Evolutionary conservation across 2,113 vertebrate species (phyloP), one percentile per base, ranked within the genome.

Genomic region (Dipodomys ordii): DNA sequence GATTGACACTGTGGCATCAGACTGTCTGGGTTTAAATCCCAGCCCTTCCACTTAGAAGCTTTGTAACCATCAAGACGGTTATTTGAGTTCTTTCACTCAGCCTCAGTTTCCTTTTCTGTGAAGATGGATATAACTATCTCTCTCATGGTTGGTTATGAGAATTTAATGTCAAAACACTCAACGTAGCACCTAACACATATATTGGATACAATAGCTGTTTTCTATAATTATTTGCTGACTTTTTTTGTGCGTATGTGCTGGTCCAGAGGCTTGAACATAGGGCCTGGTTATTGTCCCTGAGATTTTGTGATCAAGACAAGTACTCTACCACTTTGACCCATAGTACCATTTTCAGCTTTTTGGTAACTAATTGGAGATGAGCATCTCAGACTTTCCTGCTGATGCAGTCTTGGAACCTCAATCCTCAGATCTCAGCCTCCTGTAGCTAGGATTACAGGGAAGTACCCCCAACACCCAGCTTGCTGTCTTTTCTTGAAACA

Each of bases 41-140:
- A 89, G 46, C n/a, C 81, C 25, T 88, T 85, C 35, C 67, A 39
- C 32, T 67, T 73, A 15, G 28, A 39, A 68, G 78, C 46, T 84
- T 15, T 12, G 7, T 35, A 69, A 27, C 44, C 18, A 27, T 62
- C 11, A 22, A 44, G 19, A 16, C 23, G 64, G 39, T 46, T 20
- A 35, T 30, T 80, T 74, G 62, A n/a, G 15, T 35, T n/a, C 20
- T 13, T 64, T 39, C 2, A 69, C 68, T 39, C 2, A 69, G 18
- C 72, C 82, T 82, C 53, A 11, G 32, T 87, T 81, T 92, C 46
- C 82, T 90, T 73, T 87, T 73, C 65, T 64, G n/a, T 90, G 22
- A 74, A 86, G 83, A 76, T 57, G 35, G 9, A 65, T 67, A 64
- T 44, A 46, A 71, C 62, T 72, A 23, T 23, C 39, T 69, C 16